Percentiles rank a stretch among this genome's conserved stretches.
Evolutionary conservation across 2,888 invertebrate genomes (phyloP).

Genomic region (Hydriomena furcata): DNA sequence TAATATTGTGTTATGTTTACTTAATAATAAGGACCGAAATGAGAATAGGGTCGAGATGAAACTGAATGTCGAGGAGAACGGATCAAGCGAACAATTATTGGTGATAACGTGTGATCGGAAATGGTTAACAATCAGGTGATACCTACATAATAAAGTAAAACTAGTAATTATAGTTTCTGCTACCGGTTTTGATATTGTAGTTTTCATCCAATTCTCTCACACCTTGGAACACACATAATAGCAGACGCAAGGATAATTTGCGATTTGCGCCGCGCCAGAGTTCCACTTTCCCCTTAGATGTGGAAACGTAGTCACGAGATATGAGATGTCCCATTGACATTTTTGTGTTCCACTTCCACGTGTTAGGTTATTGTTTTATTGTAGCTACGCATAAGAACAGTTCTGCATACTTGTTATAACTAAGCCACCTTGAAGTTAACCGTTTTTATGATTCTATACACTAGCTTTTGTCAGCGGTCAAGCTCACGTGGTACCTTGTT

Average conservation of each 20-base stretch:
- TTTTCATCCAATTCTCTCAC: conserved; percentile 14
- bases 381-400: not conserved
- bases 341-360: conserved; percentile 31
- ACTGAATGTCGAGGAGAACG: no score
- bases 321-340: conserved; percentile 34
- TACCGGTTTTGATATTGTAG: not conserved
- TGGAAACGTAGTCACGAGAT: conserved; percentile 37
- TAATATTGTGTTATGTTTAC: no score
- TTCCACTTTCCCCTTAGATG: conserved; percentile 58
- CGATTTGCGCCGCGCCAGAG: conserved; percentile 61
- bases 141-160: no score
- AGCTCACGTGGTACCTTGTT: no score
- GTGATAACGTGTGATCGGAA: no score
- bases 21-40: no score
- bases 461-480: no score
- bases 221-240: conserved; percentile 30
- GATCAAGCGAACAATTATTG: no score
- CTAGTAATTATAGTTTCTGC: no score
- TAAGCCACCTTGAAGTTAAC: not conserved
- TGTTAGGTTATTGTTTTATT: conserved; percentile 14
- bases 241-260: conserved; percentile 71
- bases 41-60: not conserved
- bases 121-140: no score
- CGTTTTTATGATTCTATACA: no score
- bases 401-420: not conserved